A percentile compares a stretch with the other conserved stretches of the same genome.
Evolutionary conservation across 2,113 vertebrate genomes (phyloP).

Genomic region (Ivindomyrus marchei): DNA sequence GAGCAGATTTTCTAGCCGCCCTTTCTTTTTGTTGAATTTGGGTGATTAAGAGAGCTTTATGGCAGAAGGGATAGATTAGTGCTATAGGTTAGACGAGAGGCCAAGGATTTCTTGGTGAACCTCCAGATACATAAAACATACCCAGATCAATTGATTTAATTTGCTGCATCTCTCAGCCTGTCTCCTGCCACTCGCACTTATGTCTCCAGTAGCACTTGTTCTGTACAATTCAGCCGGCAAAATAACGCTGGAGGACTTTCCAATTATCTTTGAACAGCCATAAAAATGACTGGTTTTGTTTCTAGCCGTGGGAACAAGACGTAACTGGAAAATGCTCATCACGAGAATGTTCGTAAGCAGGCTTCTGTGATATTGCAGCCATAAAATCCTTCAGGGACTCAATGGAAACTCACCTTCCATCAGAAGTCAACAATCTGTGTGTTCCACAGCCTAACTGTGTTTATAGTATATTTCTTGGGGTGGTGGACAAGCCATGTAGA

Average conservation of each 20-base stretch:
- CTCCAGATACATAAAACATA: neutral
- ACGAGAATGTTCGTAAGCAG: neutral
- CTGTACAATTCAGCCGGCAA: neutral
- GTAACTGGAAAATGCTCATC: neutral
- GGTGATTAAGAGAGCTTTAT: neutral
- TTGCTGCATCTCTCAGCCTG: neutral
- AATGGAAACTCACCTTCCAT: neutral
- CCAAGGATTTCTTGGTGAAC: slow-evolving; percentile 26
- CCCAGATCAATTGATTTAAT: neutral
- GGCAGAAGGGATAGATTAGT: slow-evolving; percentile 1
- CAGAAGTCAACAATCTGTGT: neutral
- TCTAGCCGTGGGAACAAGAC: neutral
- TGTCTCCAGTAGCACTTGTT: neutral
- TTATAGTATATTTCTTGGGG: neutral
- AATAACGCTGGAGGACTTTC: neutral
- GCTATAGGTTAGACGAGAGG: slow-evolving; percentile 22
- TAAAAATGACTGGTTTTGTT: neutral
- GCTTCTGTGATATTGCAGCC: neutral
- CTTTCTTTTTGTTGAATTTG: neutral
- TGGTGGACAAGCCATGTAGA: neutral
- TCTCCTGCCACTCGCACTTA: neutral
- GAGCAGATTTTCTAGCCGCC: neutral
- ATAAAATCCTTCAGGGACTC: neutral
- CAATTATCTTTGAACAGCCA: neutral
- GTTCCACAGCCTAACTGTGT: neutral